These are phyloP conservation scores for Cremastobaeus sp. DNA, from an alignment of 2,888 invertebrate species.

Conservation along the genomic window DNA sequence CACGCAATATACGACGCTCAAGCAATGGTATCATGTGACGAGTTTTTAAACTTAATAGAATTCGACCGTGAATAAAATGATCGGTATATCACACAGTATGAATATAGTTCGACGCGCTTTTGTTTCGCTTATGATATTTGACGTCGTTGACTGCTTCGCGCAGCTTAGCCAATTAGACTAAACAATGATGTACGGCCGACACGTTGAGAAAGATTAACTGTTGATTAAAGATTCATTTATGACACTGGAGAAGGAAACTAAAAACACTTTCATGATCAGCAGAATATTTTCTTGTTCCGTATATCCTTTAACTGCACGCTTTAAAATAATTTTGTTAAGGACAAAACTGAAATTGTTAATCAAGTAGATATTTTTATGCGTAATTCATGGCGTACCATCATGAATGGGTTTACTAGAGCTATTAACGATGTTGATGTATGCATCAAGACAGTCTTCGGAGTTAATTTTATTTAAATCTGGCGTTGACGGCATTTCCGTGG, in stretches of 20 bases:
- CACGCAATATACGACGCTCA: background rate
- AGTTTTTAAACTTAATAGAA: conserved; percentile 41
- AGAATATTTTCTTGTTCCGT: no score
- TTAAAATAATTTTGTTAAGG: background rate
- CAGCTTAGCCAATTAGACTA: conserved; percentile 22
- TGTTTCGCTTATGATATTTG: conserved; percentile 16
- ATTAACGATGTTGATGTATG: conserved; percentile 74
- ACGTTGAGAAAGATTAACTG: no score
- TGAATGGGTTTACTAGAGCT: conserved; percentile 73
- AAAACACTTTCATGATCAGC: no score
- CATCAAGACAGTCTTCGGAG: conserved; percentile 73
- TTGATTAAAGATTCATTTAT: no score
- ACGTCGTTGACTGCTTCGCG: conserved; percentile 21
- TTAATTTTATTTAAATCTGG: conserved; percentile 71
- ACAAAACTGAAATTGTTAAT: no score
- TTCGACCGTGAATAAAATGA: conserved; percentile 38
- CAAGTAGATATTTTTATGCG: no score
- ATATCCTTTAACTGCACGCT: no score
- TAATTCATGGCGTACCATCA: conserved; percentile 69
- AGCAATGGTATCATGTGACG: conserved; percentile 19
- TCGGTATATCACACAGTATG: conserved; percentile 1
- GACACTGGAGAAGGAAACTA: no score
- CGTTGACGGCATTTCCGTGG: conserved; percentile 47
- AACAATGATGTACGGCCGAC: no score
- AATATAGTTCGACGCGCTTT: conserved; percentile 3